Base-by-base conservation (phyloP, 1,140 invertebrate species). In the Drosophila lini region DNA sequence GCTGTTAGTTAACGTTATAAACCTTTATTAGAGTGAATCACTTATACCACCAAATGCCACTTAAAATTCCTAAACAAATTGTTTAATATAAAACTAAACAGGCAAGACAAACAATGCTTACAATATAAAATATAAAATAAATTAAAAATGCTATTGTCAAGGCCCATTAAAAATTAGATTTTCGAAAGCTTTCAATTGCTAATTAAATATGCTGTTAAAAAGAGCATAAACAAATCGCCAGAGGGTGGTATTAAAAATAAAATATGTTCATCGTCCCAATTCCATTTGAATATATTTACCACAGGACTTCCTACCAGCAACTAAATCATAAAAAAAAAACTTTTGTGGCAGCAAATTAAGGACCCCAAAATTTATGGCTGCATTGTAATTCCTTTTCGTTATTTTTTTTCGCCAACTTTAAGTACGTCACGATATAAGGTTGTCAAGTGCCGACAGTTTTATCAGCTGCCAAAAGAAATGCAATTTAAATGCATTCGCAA, bases 391-490 rank as follows among this genome's bases (percentile, higher is more conserved):
- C 10, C 16, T 10, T 22, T 19, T 19, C 7, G 10, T 38, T 34
- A 28, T 15, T 22, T 55, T 45, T 68, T 68, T 8, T n/a, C 1
- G 10, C 25, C 25, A 19, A 41, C n/a, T 58, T 70, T 48, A 31
- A 40, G 31, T 41, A 22, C 44, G 15, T 9, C 32, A 22, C 45
- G 65, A 63, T 68, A 68, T 28, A 13, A 71, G 44, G 31, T 71
- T 71, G 74, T 68, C 60, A 73, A 65, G 67, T 77, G 74, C 48
- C 63, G 83, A 88, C 75, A 88, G 82, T 47, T 88, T 82, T 88
- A 85, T 85, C 83, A 73, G 74, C 57, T 73, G 74, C 50, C 32
- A 63, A 62, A 56, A 61, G 44, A 61, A 77, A 69, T 77, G 70
- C 64, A 82, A 86, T 78, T 85, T 78, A 50, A 79, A 75, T 63